Conservation (phyloP, 2,113 vertebrate species). For the Gnathonemus longibarbis region DNA sequence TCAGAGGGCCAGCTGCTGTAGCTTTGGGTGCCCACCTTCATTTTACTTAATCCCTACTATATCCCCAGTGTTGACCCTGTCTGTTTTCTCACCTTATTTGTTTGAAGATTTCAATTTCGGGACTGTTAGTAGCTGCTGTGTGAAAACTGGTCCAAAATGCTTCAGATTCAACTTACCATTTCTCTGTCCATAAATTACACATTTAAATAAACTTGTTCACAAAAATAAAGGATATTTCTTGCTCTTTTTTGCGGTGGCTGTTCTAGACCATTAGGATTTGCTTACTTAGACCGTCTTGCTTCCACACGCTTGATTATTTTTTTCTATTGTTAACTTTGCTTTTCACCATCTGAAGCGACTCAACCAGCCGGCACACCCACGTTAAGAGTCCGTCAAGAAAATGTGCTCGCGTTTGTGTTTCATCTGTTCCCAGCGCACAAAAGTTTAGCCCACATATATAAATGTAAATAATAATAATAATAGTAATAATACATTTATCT, state of each 20-base stretch:
- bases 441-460: too few relatives aligned
- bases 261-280: too few relatives aligned
- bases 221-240: not conserved
- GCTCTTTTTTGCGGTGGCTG: not conserved
- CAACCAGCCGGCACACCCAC: too few relatives aligned
- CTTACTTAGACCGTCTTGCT: too few relatives aligned
- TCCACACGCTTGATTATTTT: too few relatives aligned
- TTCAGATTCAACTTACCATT: not conserved
- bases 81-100: not conserved
- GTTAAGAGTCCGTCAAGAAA: too few relatives aligned
- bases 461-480: too few relatives aligned
- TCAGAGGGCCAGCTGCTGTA: slow-evolving; percentile 1
- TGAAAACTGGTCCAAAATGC: not conserved
- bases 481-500: too few relatives aligned
- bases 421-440: too few relatives aligned
- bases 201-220: not conserved
- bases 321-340: too few relatives aligned
- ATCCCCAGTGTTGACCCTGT: not conserved
- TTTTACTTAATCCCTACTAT: not conserved
- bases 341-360: too few relatives aligned
- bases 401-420: too few relatives aligned
- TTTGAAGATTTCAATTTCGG: not conserved
- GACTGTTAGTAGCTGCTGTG: not conserved
- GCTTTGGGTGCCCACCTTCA: slow-evolving; percentile 3
- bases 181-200: not conserved